A percentile compares a stretch with the other conserved stretches of the same genome.
phyloP scores from a whole-genome alignment of 2,113 vertebrate species.

The Pedionomus torquatus region DNA sequence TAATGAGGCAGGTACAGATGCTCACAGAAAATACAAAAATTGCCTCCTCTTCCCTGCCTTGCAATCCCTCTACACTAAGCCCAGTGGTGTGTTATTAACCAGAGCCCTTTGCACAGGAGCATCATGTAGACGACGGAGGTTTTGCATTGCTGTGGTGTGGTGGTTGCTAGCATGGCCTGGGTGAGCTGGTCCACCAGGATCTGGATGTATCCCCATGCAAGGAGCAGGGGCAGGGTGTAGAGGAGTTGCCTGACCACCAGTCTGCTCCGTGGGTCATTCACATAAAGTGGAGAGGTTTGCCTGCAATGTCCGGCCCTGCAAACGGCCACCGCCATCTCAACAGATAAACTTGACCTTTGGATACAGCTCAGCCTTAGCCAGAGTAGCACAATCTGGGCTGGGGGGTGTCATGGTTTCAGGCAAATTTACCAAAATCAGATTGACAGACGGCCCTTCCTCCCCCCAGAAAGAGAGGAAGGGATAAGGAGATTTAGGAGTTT shows the following conservation, averaged over 20 bases:
- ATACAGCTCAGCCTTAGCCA: background rate
- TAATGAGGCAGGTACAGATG: background rate
- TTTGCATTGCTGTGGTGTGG: fast-evolving
- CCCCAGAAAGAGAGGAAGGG: too few species aligned
- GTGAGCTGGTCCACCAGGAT: background rate
- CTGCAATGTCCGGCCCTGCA: background rate
- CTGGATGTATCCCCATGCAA: background rate
- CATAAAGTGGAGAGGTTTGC: background rate
- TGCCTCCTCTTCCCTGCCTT: background rate
- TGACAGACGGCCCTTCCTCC: too few species aligned
- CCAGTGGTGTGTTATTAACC: fast-evolving
- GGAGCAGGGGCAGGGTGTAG: background rate
- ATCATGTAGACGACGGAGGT: fast-evolving
- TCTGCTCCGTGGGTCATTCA: background rate
- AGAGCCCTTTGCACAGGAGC: background rate
- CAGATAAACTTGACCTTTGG: background rate
- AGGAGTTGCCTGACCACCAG: background rate
- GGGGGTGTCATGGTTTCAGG: too few species aligned
- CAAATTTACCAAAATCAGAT: too few species aligned
- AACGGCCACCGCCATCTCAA: fast-evolving
- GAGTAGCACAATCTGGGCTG: background rate
- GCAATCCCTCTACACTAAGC: too few species aligned
- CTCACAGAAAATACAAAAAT: background rate
- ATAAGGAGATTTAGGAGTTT: too few species aligned
- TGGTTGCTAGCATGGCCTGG: fast-evolving